Base-by-base conservation (phyloP, 2,113 vertebrate genomes). In the Leuciscus idus region DNA sequence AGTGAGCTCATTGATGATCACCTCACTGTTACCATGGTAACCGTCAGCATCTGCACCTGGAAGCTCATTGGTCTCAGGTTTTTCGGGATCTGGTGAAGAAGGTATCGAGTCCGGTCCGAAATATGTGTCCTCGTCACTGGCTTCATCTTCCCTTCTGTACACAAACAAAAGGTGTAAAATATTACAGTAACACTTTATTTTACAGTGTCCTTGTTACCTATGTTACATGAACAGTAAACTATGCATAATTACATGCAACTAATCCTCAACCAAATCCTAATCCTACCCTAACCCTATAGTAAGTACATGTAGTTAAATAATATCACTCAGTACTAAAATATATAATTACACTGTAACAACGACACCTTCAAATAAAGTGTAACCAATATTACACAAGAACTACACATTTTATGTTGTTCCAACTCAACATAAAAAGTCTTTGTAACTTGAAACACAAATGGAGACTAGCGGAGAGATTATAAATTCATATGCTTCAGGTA, bases 61-160 rank as follows among this genome's bases (percentile, higher is more conserved):
- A 43, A 62, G 2, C 0, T 0, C 12, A 1, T 87, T 81, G 39
- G 23, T 15, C 43, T 89, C 86, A 19, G 9, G 19, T 17, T 21
- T 48, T 73, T 13, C 28, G 48, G 52, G 10, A 4, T 82, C 33
- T 6, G 68, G 36, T 8, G 52, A 70, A 10, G 86, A 83, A 46
- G 89, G 83, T 33, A 48, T 13, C 23, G n/a, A 7, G 61, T 87
- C 80, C 19, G 80, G 80, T 80, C 84, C 84, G 36, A 85, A 87
- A 84, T 85, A 85, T 59, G 74, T 87, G 68, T 87, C 86, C 19
- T 87, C 74, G 28, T 74, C 83, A 12, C 68, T 57, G 6, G 30
- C 66, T 59, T 74, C 6, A 19, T 87, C 79, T 66, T 79, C 59
- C 21, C 28, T 26, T 30, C 86, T 89, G 83, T 43, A 83, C 81